Evolutionary conservation across 2,888 invertebrate species (phyloP), one percentile per base, ranked within the genome.

Genomic region (Trissoscelio sp.): DNA sequence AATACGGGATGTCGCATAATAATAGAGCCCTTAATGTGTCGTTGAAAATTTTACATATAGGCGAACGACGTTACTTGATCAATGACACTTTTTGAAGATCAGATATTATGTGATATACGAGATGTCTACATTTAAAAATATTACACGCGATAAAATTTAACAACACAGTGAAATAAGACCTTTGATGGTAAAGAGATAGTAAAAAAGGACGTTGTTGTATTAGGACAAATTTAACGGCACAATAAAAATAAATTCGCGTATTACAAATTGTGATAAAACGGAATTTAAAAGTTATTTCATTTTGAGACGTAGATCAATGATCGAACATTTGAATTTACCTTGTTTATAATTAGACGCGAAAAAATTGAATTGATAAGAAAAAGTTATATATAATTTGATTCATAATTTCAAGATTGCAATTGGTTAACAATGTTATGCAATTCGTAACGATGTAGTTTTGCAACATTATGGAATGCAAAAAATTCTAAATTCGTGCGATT

Each of bases 1-100:
- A 70, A 78, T 70, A 58, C 77, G 16, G 34, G 62, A 64, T 78
- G 70, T 53, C 46, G 53, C 70, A 48, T 78, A 55, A 78, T 78
- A 69, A 78, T 57, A 39, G 69, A 57, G 66, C 42, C 58, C 64
- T 72, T 79, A 58, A 66, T 66, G 79, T 66, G 42, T 51, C 31
- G 66, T 79, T 72, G 72, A 44, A 79, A 55, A 79, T 58, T 70
- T 57, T 66, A 79, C 66, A 28, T 31, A 14, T 22, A 20, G 20
- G 18, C n/a, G 60, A 62, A 46, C 39, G 37, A n/a, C 44, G 69
- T 42, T 62, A 34, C n/a, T 77, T 60, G 34, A 60, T 67, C 53
- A 60, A 53, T 62, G 62, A 14, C 37, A 18, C 14, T 28, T 53
- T 55, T 44, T 18, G 16, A 12, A 28, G 42, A 16, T 44, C 66